Percentiles rank a stretch among this genome's conserved stretches.
Evolutionary conservation across 2,113 vertebrate genomes (phyloP).

Genomic region (Anarrhichthys ocellatus): DNA sequence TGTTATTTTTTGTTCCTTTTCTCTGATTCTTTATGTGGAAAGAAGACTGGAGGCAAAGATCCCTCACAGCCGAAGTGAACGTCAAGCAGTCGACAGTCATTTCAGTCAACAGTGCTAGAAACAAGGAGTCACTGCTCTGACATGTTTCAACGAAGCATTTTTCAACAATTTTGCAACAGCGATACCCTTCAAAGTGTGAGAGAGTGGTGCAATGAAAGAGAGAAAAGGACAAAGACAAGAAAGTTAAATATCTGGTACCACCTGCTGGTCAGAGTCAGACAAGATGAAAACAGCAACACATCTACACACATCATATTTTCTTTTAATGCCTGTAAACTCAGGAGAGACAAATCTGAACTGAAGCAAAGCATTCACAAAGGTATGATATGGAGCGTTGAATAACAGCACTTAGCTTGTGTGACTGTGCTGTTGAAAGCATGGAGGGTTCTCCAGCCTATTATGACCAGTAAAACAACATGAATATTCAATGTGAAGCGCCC

Average conservation of each 20-base stretch:
- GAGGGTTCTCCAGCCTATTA: conserved; percentile 30
- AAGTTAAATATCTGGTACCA: conserved; percentile 80
- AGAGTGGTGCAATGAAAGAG: not conserved
- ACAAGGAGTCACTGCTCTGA: conserved; percentile 1
- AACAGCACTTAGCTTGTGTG: not conserved
- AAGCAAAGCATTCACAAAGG: conserved; percentile 1
- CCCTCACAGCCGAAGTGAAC: not conserved
- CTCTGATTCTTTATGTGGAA: not conserved
- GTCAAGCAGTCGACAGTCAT: not conserved
- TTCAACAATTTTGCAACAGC: not conserved
- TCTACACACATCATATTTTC: not conserved
- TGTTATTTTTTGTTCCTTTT: not conserved
- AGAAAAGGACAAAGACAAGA: conserved; percentile 24
- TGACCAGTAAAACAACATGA: conserved; percentile 54
- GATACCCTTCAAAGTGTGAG: not conserved
- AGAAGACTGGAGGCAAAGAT: not conserved
- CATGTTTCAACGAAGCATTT: not conserved
- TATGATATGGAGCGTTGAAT: not conserved
- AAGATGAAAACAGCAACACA: conserved; percentile 13
- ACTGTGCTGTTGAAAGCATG: not conserved
- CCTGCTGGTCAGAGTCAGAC: conserved; percentile 75
- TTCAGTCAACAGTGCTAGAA: not conserved
- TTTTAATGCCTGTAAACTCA: not conserved
- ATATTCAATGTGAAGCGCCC: conserved; percentile 59
- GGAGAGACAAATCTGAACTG: not conserved